Evolutionary conservation across 2,888 invertebrate genomes (phyloP).

Genomic region (Electrophaes corylata): DNA sequence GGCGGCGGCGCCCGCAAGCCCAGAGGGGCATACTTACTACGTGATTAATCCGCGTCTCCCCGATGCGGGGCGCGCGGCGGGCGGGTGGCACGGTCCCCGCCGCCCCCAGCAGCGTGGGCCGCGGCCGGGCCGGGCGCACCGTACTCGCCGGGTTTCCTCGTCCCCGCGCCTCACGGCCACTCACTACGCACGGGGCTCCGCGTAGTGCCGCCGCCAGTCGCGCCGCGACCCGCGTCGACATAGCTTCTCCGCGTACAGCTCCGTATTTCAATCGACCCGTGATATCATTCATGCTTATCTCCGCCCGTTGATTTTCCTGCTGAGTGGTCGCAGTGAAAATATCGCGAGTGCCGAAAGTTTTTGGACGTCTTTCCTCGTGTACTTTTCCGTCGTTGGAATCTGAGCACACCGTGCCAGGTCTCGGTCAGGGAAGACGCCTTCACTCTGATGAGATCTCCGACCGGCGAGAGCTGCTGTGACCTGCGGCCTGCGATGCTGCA

Average conservation of each 20-base stretch:
- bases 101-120: constrained; percentile 53
- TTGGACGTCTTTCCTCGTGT: constrained; percentile 71
- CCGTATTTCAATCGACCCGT: constrained; percentile 54
- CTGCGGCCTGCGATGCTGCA: constrained; percentile 80
- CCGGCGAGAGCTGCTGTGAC: constrained; percentile 66
- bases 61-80: constrained; percentile 38
- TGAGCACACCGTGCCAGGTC: constrained; percentile 72
- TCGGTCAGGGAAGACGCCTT: constrained; percentile 65
- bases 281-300: constrained; percentile 80
- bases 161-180: constrained; percentile 84
- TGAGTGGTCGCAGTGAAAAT: constrained; percentile 73
- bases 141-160: constrained; percentile 84
- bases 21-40: constrained; percentile 81
- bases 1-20: constrained; percentile 56
- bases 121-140: constrained; percentile 64
- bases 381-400: constrained; percentile 75
- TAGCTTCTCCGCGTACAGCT: constrained; percentile 57
- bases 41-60: constrained; percentile 78
- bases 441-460: constrained; percentile 72
- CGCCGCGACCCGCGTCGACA: constrained; percentile 79
- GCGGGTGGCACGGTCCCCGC: constrained; percentile 50
- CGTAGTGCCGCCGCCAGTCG: constrained; percentile 80
- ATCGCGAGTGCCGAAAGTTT: constrained; percentile 77
- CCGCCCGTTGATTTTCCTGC: constrained; percentile 76
- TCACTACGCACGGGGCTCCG: constrained; percentile 81